Evolutionary conservation across 2,797 vertebrate genomes (phyloP).

Genomic region (Notolepis coatsorum): DNA sequence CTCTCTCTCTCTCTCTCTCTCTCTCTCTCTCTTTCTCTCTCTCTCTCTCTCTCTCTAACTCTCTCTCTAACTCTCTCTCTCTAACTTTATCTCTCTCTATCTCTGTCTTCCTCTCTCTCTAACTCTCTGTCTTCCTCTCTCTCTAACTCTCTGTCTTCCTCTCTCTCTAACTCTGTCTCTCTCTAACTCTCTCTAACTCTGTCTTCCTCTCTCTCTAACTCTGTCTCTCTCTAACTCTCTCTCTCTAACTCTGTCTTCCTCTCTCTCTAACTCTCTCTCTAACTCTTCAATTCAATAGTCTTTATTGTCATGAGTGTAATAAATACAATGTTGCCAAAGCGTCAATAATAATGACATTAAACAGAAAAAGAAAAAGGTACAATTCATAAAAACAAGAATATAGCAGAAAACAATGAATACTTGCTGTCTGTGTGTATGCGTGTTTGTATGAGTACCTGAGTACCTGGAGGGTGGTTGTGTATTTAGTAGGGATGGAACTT

Average conservation of each 20-base stretch:
- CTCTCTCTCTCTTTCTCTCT: not conserved
- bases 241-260: conserved; percentile 8
- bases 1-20: not conserved
- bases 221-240: too few species aligned
- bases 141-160: conserved; percentile 1
- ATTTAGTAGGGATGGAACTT: too few species aligned
- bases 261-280: not conserved
- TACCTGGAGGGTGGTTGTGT: too few species aligned
- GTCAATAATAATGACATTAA: too few species aligned
- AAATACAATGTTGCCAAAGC: too few species aligned
- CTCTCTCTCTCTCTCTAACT: conserved; percentile 2
- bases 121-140: not conserved
- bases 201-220: not conserved
- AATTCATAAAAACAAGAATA: too few species aligned
- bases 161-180: not conserved
- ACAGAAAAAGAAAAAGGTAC: too few species aligned
- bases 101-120: not conserved
- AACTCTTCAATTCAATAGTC: too few species aligned
- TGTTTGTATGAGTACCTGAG: too few species aligned
- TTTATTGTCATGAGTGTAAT: too few species aligned
- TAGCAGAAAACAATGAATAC: too few species aligned
- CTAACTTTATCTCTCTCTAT: conserved; percentile 10
- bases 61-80: not conserved
- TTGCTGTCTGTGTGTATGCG: too few species aligned
- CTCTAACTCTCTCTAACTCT: conserved; percentile 14